Base-by-base conservation (phyloP, 2,797 vertebrate species). In the Dendrocincla tyrannina region DNA sequence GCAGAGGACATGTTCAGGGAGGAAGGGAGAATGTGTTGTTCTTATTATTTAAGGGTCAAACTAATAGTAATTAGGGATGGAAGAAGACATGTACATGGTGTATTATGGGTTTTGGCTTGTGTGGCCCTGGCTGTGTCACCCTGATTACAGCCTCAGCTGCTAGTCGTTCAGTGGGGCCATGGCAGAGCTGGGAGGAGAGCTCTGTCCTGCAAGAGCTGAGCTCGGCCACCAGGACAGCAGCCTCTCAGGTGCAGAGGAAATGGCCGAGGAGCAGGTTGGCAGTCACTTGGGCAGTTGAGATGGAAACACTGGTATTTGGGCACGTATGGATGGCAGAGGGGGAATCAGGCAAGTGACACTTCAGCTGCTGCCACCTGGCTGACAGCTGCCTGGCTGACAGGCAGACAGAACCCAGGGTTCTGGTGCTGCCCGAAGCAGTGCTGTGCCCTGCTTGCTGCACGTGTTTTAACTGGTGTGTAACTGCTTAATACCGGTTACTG, bases 181-280 rank as follows among this genome's bases (percentile, higher is more conserved):
- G 39, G 53, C 1, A 10, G 28, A 35, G 28, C 17, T n/a, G 33
- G 41, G 18, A 30, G 17, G 13, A 25, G 33, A 25, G 1, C 0
- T 33, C n/a, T 15, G 23, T 8, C 35, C 55, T 73, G 20, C 6
- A 13, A 7, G 37, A 17, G 15, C 58, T 18, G 42, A 66, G 52
- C 17, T 1, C 1, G 27, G 18, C 30, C 11, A 14, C 11, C 17
- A 12, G 22, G 30, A 49, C 10, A 13, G 12, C 5, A 3, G 18
- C 9, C 25, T 59, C 0, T 0, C n/a, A 12, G 19, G 10, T 4
- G 5, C 0, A 0, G 5, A 9, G 8, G 3, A 23, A 15, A 17
- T 33, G 27, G 24, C 33, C 0, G 0, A 23, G 17, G 24, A 9
- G 11, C 4, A 11, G 5, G 4, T 6, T 55, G 37, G 28, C 28